Evolutionary conservation across 2,113 vertebrate species (phyloP), one percentile per base, ranked within the genome.

Genomic region (Craseonycteris thonglongyai): DNA sequence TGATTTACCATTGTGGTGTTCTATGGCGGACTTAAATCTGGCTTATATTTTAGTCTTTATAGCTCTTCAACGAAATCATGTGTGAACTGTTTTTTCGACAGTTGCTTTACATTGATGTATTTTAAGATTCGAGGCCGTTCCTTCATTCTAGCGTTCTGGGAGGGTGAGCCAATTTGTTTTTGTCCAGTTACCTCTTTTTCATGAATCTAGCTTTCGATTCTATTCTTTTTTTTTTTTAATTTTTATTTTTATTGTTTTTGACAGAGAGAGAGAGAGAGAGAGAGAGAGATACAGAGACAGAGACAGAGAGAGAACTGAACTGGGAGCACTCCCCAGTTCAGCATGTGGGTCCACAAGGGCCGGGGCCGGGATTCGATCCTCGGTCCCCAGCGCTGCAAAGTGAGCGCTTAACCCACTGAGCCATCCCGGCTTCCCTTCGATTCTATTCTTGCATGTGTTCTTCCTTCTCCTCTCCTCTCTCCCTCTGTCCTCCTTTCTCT

Each of bases 371-470:
- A n/a, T n/a, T n/a, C n/a, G n/a, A n/a, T n/a, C n/a, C n/a, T n/a
- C n/a, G n/a, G n/a, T n/a, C n/a, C n/a, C n/a, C n/a, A n/a, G n/a
- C n/a, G n/a, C n/a, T n/a, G n/a, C n/a, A n/a, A n/a, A n/a, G n/a
- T n/a, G n/a, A n/a, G n/a, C n/a, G n/a, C n/a, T n/a, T n/a, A n/a
- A n/a, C n/a, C n/a, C n/a, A n/a, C n/a, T n/a, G n/a, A n/a, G n/a
- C n/a, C n/a, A n/a, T n/a, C n/a, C n/a, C n/a, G n/a, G n/a, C n/a
- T n/a, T n/a, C n/a, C 45, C 58, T 66, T 76, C 22, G 40, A 42
- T 71, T 5, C 7, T 14, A 7, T 35, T 88, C 28, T n/a, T 49
- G 5, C 2, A 6, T 0, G 1, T 2, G 0, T 7, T 45, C 33
- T 24, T 59, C 18, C 47, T 33, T 40, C 35, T 28, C 33, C 5